phyloP scores from a whole-genome alignment of 2,113 vertebrate genomes.

The Solea senegalensis region DNA sequence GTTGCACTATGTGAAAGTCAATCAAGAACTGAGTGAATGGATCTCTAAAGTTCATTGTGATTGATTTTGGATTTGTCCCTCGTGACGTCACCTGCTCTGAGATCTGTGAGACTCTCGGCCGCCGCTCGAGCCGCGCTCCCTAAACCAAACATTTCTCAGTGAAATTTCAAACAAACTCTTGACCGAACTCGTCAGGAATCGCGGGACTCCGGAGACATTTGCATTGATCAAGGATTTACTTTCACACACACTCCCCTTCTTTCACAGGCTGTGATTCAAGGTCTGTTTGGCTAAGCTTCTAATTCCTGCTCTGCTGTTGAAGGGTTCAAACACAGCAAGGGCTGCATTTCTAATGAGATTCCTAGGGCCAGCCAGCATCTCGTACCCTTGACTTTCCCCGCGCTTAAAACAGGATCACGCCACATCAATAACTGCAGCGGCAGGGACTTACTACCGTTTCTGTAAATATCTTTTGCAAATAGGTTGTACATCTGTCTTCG shows the following conservation, averaged over 20 bases:
- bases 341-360: slow-evolving; percentile 79
- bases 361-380: slow-evolving; percentile 64
- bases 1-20: slow-evolving; percentile 60
- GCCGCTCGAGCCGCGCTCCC: slow-evolving; percentile 53
- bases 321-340: slow-evolving; percentile 71
- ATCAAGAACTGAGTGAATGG: slow-evolving; percentile 63
- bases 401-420: slow-evolving; percentile 66
- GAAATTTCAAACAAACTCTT: slow-evolving; percentile 73
- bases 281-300: slow-evolving; percentile 80
- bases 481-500: slow-evolving; percentile 33
- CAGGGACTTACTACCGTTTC: slow-evolving; percentile 42
- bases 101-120: slow-evolving; percentile 53
- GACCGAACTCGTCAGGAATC: slow-evolving; percentile 69
- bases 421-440: neutral
- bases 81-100: slow-evolving; percentile 62
- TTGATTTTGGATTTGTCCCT: slow-evolving; percentile 63
- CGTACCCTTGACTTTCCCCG: slow-evolving; percentile 60
- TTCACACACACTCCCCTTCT: slow-evolving; percentile 72
- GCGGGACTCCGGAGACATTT: slow-evolving; percentile 67
- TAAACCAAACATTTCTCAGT: slow-evolving; percentile 73
- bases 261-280: slow-evolving; percentile 78
- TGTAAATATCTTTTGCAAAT: slow-evolving; percentile 47
- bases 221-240: slow-evolving; percentile 81
- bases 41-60: slow-evolving; percentile 70
- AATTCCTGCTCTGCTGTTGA: slow-evolving; percentile 79